A percentile compares a stretch with the other conserved stretches of the same genome.
Conservation (phyloP, 2,113 vertebrate genomes). For the Rhynchopsitta pachyrhyncha region DNA sequence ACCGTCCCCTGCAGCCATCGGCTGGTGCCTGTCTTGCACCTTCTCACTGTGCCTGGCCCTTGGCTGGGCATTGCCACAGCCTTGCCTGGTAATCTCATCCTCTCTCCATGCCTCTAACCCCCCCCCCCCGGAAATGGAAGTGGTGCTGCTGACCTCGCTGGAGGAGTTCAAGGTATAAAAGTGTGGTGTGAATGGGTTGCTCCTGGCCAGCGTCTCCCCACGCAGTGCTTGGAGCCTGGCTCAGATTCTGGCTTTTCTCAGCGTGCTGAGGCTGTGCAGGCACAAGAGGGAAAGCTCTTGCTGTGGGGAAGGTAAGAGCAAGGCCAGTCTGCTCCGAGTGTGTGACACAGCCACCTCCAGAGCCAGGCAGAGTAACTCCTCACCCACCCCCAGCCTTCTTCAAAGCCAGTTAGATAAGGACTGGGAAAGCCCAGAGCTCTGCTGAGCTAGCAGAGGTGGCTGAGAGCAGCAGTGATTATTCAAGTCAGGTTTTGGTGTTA, state of each 20-base stretch:
- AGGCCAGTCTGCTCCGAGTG: neutral
- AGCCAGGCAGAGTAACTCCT: neutral
- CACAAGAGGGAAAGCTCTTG: neutral
- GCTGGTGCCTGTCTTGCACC: rapidly evolving
- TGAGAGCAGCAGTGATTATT: neutral
- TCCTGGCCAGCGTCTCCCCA: neutral
- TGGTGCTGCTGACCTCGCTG: rapidly evolving
- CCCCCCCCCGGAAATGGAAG: neutral
- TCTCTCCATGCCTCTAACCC: neutral
- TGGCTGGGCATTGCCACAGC: neutral
- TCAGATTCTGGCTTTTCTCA: conserved; percentile 3
- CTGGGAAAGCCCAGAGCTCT: neutral
- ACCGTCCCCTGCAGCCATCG: rapidly evolving
- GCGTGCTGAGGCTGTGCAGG: neutral
- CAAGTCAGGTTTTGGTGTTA: neutral
- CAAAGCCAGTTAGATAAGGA: neutral
- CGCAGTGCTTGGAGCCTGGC: neutral
- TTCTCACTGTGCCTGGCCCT: neutral
- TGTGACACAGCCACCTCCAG: neutral
- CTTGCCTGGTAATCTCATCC: neutral
- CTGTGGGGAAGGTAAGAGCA: neutral
- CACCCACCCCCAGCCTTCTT: neutral
- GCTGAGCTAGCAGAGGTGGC: neutral
- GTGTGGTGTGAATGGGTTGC: neutral
- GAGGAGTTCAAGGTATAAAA: neutral